Conservation (phyloP, 2,888 invertebrate species). For the Machimus rusticus region DNA sequence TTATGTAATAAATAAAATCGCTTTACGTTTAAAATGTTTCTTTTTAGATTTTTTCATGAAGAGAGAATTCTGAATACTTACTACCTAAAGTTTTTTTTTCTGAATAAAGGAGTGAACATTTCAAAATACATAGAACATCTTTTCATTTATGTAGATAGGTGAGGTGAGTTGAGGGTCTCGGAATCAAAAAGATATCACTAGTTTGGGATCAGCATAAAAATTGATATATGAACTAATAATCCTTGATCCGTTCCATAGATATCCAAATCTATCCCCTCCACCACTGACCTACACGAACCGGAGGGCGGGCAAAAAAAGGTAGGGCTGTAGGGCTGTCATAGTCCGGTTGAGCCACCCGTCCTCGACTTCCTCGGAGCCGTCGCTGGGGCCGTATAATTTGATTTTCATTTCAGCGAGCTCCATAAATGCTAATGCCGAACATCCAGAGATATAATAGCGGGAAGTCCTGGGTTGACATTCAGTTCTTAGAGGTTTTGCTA, state of each 20-base stretch:
- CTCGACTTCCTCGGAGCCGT: neutral
- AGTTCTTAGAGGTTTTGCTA: constrained; percentile 49
- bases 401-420: constrained; percentile 42
- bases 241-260: constrained; percentile 1
- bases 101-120: neutral
- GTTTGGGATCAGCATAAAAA: neutral
- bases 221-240: constrained; percentile 26
- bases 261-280: neutral
- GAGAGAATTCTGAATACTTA: too few relatives aligned
- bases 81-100: neutral
- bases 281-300: constrained; percentile 31
- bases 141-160: neutral
- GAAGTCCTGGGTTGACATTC: constrained; percentile 45
- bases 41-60: too few relatives aligned
- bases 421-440: constrained; percentile 40
- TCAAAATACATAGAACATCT: too few relatives aligned
- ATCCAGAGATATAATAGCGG: constrained; percentile 39
- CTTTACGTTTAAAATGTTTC: too few relatives aligned
- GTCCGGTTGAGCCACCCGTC: neutral
- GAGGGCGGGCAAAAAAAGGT: neutral
- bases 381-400: constrained; percentile 28
- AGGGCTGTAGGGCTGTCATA: neutral
- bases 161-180: neutral
- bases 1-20: too few relatives aligned
- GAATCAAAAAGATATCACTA: neutral